These are phyloP conservation scores for Microtus montanus DNA, from an alignment of 2,113 vertebrate genomes.

Conservation along the genomic window DNA sequence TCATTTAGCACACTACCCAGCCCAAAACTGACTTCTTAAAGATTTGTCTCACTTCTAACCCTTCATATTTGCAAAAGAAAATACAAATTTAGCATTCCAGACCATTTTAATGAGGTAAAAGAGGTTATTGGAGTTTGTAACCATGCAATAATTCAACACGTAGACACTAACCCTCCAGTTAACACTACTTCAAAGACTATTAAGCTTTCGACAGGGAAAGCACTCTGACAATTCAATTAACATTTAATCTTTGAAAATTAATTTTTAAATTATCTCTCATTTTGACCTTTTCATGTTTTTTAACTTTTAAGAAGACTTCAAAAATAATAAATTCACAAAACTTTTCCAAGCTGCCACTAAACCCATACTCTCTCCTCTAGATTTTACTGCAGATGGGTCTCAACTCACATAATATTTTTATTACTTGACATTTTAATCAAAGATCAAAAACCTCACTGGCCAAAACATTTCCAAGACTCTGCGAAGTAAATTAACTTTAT, in stretches of 20 bases:
- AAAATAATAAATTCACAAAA: slow-evolving; percentile 66
- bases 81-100: slow-evolving; percentile 15
- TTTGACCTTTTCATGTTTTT: slow-evolving; percentile 64
- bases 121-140: neutral
- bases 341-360: slow-evolving; percentile 52
- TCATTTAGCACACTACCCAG: neutral
- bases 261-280: slow-evolving; percentile 52
- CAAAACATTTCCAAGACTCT: slow-evolving; percentile 73
- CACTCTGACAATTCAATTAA: slow-evolving; percentile 61
- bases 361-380: slow-evolving; percentile 51
- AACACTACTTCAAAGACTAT: slow-evolving; percentile 36
- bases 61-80: slow-evolving; percentile 31
- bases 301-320: slow-evolving; percentile 54
- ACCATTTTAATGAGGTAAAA: slow-evolving; percentile 28
- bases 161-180: slow-evolving; percentile 30
- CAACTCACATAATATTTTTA: slow-evolving; percentile 77
- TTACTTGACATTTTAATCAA: slow-evolving; percentile 80
- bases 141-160: neutral
- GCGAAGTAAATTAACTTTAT: slow-evolving; percentile 81
- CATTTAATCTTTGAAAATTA: slow-evolving; percentile 61
- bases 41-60: neutral
- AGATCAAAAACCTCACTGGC: slow-evolving; percentile 76
- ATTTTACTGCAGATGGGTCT: slow-evolving; percentile 73
- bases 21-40: slow-evolving; percentile 11
- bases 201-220: slow-evolving; percentile 43